Base-by-base conservation (phyloP, 2,888 invertebrate genomes). In the Dicyrtoma fusca region DNA sequence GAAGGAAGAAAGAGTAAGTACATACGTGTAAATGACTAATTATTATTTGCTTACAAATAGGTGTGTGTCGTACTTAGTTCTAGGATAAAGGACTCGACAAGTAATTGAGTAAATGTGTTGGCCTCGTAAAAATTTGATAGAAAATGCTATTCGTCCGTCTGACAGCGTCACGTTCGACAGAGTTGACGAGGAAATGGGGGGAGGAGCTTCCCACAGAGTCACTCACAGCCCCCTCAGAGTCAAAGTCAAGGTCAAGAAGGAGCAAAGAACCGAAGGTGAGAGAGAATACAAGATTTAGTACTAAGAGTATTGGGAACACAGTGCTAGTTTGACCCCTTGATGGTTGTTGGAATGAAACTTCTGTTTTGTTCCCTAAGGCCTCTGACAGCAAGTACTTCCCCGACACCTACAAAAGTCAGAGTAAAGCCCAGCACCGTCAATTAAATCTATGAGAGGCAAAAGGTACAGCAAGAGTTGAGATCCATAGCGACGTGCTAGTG, bases 311-410 rank as follows among this genome's bases (percentile, higher is more conserved):
- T n/a, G 66, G 66, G 14, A 66, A 11, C 5, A 49, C 19, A 17
- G 34, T 8, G 13, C 13, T 13, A 44, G 21, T 23, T 17, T 57
- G 17, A 14, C 68, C 57, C 23, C 25, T 57, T 34, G 71, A 44
- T 34, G 57, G 62, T 13, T 45, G 45, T 8, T 55, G 19, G 47
- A 59, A 65, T 21, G 34, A 47, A 8, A 65, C 47, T 59, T 71
- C 71, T 6, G 71, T 71, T 57, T 71, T 71, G 53, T 71, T 71
- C 57, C 44, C 68, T 68, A 75, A 74, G 42, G 75, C 75, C 61
- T 75, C 77, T 19, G 74, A 73, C 5, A 74, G 73, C 34, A 74
- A 72, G 44, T 71, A 65, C 11, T 75, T 72, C 62, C 75, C 74
- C 61, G 75, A 74, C 51, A 75, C 73, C 76, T 75, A 53, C 21